Evolutionary conservation across 2,113 vertebrate genomes (phyloP).

Genomic region (Pipa parva): DNA sequence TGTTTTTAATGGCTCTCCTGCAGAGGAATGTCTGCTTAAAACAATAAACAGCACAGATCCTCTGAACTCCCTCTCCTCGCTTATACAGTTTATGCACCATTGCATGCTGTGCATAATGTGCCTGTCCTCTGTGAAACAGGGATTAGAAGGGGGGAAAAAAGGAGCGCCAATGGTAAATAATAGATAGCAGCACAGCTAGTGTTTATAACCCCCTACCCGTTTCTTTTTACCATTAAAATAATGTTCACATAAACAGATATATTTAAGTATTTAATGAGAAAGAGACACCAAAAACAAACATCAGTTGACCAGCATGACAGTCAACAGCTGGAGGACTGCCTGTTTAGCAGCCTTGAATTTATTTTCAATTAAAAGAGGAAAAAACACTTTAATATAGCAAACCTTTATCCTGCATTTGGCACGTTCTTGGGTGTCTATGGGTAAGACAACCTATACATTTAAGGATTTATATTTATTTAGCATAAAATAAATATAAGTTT

Average conservation of each 20-base stretch:
- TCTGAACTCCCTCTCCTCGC: background rate
- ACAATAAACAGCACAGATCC: conserved; percentile 30
- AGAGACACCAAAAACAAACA: background rate
- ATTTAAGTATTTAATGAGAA: background rate
- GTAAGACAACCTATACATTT: no score
- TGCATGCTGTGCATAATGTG: conserved; percentile 21
- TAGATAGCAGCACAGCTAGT: background rate
- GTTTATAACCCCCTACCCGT: background rate
- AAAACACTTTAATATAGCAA: no score
- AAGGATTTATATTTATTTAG: no score
- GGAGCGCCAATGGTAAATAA: background rate
- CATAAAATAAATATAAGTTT: no score
- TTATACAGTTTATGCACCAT: conserved; percentile 13
- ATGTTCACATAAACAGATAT: background rate
- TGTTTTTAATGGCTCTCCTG: conserved; percentile 34
- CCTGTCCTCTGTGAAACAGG: background rate
- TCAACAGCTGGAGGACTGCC: no score
- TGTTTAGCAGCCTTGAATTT: no score
- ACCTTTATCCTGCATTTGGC: no score
- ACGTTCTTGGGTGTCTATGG: no score
- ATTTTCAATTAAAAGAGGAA: no score
- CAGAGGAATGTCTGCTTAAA: conserved; percentile 22
- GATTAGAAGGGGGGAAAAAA: background rate
- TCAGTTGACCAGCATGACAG: no score
- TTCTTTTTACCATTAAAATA: background rate